Base-by-base conservation (phyloP, 2,113 vertebrate species). In the Ammospiza caudacuta region DNA sequence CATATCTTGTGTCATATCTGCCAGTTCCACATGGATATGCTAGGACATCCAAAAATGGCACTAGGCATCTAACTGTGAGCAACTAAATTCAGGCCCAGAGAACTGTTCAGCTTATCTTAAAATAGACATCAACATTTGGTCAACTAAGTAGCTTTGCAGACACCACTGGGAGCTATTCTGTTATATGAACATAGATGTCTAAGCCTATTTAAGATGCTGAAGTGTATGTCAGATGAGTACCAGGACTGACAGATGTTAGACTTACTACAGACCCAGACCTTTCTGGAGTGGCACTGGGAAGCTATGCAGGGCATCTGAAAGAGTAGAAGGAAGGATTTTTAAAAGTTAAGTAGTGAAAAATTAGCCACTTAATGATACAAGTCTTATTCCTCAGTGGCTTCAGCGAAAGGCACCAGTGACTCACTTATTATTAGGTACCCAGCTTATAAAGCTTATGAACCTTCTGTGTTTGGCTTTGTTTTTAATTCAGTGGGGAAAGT, bases 121-220 rank as follows among this genome's bases (percentile, higher is more conserved):
- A 94, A 88, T 51, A 93, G 49, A 35, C 39, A 89, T n/a, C n/a
- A 78, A 55, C 74, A 92, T 92, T 93, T 89, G 74, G 47, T 75
- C 52, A 85, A 43, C 47, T 79, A 92, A 76, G 39, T 47, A 90
- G 62, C 70, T 85, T 82, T 94, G 39, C 52, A 93, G 61, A 79
- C 39, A 90, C 49, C 33, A 51, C 58, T 90, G 24, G 41, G 24
- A 95, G 62, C 43, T 75, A 55, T 82, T 82, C 78, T 63, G 43
- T 82, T 82, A 39, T 47, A 11, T 51, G 82, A 94, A 85, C 44
- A 68, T 12, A 82, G 35, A 72, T 76, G 58, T 83, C 75, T 95
- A 78, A 92, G 59, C 11, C 11, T 66, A 37, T 91, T 62, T 87
- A 77, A 84, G 46, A 78, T 9, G 12, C 37, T 84, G 17, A 33